phyloP scores from a whole-genome alignment of 2,797 vertebrate genomes.

The Phataginus tricuspis region DNA sequence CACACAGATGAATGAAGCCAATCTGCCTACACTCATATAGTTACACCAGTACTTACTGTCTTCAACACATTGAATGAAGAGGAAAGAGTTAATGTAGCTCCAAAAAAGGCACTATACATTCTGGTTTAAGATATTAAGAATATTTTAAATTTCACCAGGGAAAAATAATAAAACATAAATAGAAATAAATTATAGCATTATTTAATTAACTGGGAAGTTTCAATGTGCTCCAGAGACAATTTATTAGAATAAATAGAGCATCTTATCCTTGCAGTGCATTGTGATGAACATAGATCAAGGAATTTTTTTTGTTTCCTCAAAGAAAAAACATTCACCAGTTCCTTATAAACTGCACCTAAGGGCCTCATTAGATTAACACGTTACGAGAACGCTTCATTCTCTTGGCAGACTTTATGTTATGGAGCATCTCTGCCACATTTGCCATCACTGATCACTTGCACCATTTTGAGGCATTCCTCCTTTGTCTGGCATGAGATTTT shows the following conservation, averaged over 20 bases:
- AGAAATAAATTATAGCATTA: conserved; percentile 69
- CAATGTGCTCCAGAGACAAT: conserved; percentile 67
- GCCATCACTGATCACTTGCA: neutral
- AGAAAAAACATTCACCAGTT: conserved; percentile 61
- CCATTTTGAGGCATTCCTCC: neutral
- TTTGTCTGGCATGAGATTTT: neutral
- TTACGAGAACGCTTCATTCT: conserved; percentile 41
- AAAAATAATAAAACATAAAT: conserved; percentile 62
- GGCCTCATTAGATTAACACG: conserved; percentile 63
- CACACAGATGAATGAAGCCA: neutral
- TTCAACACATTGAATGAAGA: neutral
- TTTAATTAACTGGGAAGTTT: conserved; percentile 75
- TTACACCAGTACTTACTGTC: neutral
- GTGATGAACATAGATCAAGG: conserved; percentile 69
- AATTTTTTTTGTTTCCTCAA: neutral
- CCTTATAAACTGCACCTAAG: conserved; percentile 58
- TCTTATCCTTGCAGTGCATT: conserved; percentile 55
- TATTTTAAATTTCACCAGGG: conserved; percentile 39
- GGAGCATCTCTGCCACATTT: neutral
- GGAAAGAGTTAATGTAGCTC: conserved; percentile 32
- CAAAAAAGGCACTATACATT: neutral
- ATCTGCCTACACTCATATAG: neutral
- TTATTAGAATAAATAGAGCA: conserved; percentile 72
- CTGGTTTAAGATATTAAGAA: neutral
- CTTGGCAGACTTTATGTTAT: conserved; percentile 26